Evolutionary conservation across 1,140 invertebrate genomes (phyloP), one percentile per base, ranked within the genome.

Genomic region (Leptonema lineaticorne): DNA sequence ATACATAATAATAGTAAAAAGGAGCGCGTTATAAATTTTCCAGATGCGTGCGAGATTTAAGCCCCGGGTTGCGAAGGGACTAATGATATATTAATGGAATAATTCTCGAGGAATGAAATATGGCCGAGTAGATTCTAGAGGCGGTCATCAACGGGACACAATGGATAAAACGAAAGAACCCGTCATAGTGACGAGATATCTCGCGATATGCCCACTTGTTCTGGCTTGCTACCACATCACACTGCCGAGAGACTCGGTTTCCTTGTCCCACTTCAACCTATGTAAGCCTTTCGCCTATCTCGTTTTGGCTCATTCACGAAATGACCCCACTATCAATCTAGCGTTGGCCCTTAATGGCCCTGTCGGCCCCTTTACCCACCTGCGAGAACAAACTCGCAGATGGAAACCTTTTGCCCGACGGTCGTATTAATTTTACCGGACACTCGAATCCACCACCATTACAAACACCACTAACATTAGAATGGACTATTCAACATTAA

Each of bases 31-130:
- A n/a, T n/a, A n/a, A n/a, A n/a, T n/a, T n/a, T n/a, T n/a, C n/a
- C n/a, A n/a, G n/a, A n/a, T n/a, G n/a, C n/a, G n/a, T n/a, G n/a
- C n/a, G n/a, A n/a, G n/a, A n/a, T n/a, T 37, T 37, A 8, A 37
- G 30, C 30, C 30, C 7, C 6, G n/a, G n/a, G n/a, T 6, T 8
- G n/a, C 30, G n/a, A 37, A 7, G n/a, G 30, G 6, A 37, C 48
- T 53, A 53, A 53, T 53, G 48, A 53, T 20, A 53, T 53, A 53
- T 53, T 53, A 53, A 53, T 53, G 48, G 48, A 53, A 53, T 53
- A 53, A 53, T 53, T 53, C 48, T 2, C 48, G 22, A n/a, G n/a
- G 48, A 7, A 48, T 48, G 45, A 48, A 48, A 48, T 20, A 16
- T 14, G 48, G 20, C 16, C 16, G 48, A 20, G 48, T 8, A 18